These are phyloP conservation scores for Pocillopora verrucosa DNA, from an alignment of 64 coral and sea anemone genomes.

Conservation along the genomic window DNA sequence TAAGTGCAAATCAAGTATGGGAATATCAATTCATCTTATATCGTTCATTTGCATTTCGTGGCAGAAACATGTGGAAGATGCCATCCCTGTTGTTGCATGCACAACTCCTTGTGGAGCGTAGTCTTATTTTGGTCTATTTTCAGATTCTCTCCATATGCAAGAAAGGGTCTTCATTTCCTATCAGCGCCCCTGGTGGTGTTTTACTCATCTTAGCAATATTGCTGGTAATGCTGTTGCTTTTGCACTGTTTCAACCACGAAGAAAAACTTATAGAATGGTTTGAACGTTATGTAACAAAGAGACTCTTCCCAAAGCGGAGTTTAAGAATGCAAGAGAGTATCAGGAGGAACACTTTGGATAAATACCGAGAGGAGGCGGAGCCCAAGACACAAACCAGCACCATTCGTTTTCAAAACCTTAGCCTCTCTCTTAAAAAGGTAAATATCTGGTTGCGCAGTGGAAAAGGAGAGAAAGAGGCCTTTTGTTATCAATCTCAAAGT, in stretches of 20 bases:
- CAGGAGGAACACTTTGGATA: too few species aligned
- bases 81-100: too few species aligned
- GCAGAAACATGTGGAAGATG: too few species aligned
- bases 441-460: background rate
- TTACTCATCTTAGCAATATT: slow-evolving; percentile 30
- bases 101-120: too few species aligned
- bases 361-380: background rate
- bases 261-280: background rate
- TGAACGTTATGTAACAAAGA: background rate
- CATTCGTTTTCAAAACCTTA: slow-evolving; percentile 24
- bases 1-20: too few species aligned
- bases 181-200: slow-evolving; percentile 19
- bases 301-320: too few species aligned
- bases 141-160: slow-evolving; percentile 40
- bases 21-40: too few species aligned
- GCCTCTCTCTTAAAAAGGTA: slow-evolving; percentile 43
- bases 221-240: background rate
- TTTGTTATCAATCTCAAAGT: background rate
- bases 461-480: too few species aligned
- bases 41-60: too few species aligned
- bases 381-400: slow-evolving; percentile 17
- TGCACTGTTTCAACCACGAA: slow-evolving; percentile 25
- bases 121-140: background rate
- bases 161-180: slow-evolving; percentile 11
- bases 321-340: too few species aligned